phyloP scores from a whole-genome alignment of 2,888 invertebrate species.

The Ferrisia virgata region DNA sequence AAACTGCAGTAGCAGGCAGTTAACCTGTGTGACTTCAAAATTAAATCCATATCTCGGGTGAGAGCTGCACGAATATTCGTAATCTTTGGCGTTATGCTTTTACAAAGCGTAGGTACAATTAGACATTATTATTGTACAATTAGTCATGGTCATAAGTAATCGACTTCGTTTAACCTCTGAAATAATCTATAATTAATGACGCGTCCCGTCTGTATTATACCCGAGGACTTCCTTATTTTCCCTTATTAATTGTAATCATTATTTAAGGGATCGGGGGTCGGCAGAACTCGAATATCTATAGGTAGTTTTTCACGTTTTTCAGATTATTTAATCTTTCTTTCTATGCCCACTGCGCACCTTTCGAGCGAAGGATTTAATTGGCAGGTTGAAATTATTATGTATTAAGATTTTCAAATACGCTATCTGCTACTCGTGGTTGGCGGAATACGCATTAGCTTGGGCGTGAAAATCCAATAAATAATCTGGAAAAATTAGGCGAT shows the following conservation, averaged over 20 bases:
- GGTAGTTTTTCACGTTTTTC: no score
- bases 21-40: neutral
- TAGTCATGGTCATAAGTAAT: constrained; percentile 17
- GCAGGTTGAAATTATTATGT: neutral
- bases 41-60: neutral
- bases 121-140: constrained; percentile 5
- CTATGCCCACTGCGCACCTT: no score
- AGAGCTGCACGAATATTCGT: neutral
- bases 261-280: neutral
- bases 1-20: neutral
- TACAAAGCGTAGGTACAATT: neutral
- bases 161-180: constrained; percentile 21
- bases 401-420: neutral
- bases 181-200: constrained; percentile 34
- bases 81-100: neutral
- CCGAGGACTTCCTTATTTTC: neutral
- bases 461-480: neutral
- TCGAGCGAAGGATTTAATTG: neutral
- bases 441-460: no score
- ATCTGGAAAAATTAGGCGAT: neutral
- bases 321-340: no score
- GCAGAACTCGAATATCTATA: neutral
- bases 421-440: no score
- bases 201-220: no score
- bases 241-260: neutral